Percentiles rank a stretch among this genome's conserved stretches.
phyloP scores from a whole-genome alignment of 2,797 vertebrate genomes.

The Sciurus carolinensis region DNA sequence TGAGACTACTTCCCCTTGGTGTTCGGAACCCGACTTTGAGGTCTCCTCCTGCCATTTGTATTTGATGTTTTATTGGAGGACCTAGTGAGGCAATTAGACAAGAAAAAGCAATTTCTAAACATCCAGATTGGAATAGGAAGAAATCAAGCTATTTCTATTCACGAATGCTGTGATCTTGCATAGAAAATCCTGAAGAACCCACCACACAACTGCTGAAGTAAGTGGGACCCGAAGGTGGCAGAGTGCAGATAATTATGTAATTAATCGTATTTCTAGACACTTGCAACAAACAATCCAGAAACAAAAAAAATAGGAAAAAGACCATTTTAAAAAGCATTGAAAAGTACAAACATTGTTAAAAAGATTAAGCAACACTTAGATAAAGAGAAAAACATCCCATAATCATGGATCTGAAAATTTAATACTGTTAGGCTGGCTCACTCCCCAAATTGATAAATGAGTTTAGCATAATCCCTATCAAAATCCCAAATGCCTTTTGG shows the following conservation, averaged over 20 bases:
- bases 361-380: background rate
- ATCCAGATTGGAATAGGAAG: background rate
- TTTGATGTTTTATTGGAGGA: background rate
- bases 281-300: background rate
- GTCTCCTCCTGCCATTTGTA: background rate
- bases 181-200: background rate
- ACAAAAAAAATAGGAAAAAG: background rate
- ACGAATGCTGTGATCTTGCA: background rate
- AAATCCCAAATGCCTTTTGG: background rate
- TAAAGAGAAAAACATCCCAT: background rate
- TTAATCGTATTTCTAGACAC: background rate
- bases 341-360: background rate
- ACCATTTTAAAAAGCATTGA: background rate
- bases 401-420: background rate
- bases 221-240: background rate
- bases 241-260: background rate
- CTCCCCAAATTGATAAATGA: background rate
- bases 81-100: background rate
- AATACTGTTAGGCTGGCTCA: background rate
- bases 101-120: background rate
- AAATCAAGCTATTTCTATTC: background rate
- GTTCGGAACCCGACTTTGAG: accelerated
- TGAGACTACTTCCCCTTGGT: accelerated
- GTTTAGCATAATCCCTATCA: background rate
- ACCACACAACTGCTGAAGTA: background rate